Conservation (phyloP, 2,797 vertebrate species). For the Luscinia luscinia region DNA sequence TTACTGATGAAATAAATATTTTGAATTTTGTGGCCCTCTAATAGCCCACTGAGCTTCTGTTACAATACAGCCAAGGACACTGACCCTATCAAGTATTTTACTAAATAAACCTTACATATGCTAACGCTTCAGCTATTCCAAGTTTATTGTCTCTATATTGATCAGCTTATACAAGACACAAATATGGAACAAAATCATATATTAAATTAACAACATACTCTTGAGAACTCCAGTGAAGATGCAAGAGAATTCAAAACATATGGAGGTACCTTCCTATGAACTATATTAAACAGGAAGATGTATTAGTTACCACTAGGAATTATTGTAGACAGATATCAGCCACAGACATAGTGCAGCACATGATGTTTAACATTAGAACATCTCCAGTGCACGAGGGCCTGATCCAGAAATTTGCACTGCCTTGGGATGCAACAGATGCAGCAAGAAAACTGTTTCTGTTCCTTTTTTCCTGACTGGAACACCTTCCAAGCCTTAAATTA, state of each 20-base stretch:
- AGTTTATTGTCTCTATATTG: neutral
- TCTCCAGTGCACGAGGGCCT: neutral
- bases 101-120: neutral
- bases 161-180: neutral
- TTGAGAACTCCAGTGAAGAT: neutral
- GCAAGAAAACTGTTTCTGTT: neutral
- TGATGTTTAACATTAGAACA: neutral
- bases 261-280: neutral
- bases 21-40: neutral
- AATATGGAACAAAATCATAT: neutral
- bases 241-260: constrained; percentile 25
- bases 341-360: neutral
- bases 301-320: constrained; percentile 1
- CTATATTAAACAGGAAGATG: neutral
- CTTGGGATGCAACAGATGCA: neutral
- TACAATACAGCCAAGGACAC: neutral
- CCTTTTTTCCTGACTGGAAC: neutral
- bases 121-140: neutral
- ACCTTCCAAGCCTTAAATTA: neutral
- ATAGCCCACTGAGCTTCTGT: neutral
- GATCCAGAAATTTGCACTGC: neutral
- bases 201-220: constrained; percentile 1
- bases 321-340: neutral
- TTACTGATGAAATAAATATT: constrained; percentile 38
- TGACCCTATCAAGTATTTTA: neutral